Evolutionary conservation across 2,797 vertebrate species (phyloP).

Genomic region (Poecilia wingei): DNA sequence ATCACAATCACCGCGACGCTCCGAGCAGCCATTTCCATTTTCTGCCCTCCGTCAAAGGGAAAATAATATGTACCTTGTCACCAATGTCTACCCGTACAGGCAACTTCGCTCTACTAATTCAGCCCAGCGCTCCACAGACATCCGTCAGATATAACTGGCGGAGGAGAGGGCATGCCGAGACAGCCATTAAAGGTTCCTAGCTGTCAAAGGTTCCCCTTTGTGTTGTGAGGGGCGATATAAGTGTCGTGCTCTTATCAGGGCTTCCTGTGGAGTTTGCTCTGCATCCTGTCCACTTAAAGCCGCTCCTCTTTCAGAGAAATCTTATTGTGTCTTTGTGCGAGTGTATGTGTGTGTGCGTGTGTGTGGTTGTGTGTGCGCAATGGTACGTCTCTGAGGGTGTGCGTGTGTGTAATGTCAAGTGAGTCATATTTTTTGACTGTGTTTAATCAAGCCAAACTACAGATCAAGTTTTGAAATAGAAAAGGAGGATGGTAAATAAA

Average conservation of each 20-base stretch:
- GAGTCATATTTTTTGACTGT: slow-evolving; percentile 30
- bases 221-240: slow-evolving; percentile 76
- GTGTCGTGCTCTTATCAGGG: slow-evolving; percentile 80
- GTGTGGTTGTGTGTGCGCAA: neutral
- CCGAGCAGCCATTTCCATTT: slow-evolving; percentile 69
- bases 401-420: slow-evolving; percentile 21
- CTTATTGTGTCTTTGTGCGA: slow-evolving; percentile 59
- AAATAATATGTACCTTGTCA: slow-evolving; percentile 79
- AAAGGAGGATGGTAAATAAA: neutral
- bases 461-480: slow-evolving; percentile 25
- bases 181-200: slow-evolving; percentile 81
- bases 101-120: slow-evolving; percentile 73
- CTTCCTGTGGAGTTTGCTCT: slow-evolving; percentile 80
- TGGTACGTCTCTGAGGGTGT: neutral
- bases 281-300: slow-evolving; percentile 78
- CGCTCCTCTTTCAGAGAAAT: slow-evolving; percentile 67
- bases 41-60: slow-evolving; percentile 68
- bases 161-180: slow-evolving; percentile 74
- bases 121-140: slow-evolving; percentile 61
- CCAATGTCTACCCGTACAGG: slow-evolving; percentile 57
- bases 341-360: slow-evolving; percentile 9
- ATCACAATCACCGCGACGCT: slow-evolving; percentile 62
- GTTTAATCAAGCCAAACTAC: slow-evolving; percentile 33
- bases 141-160: slow-evolving; percentile 71
- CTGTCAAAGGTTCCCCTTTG: slow-evolving; percentile 83